Evolutionary conservation across 1,140 invertebrate genomes (phyloP), one percentile per base, ranked within the genome.

Genomic region (Choristoneura fumiferana): DNA sequence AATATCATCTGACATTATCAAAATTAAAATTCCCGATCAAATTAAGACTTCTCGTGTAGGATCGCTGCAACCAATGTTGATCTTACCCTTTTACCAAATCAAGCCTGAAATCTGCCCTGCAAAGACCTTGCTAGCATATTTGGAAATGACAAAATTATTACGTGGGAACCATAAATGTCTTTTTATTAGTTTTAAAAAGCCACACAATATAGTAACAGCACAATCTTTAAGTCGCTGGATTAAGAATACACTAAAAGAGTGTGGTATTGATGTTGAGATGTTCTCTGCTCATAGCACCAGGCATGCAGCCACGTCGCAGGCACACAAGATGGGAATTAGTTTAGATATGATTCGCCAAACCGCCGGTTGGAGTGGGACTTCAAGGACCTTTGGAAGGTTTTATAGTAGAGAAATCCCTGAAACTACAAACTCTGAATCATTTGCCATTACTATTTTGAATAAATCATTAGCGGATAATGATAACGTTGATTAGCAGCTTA

Each of bases 1-100:
- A n/a, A n/a, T n/a, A n/a, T n/a, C n/a, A n/a, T n/a, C n/a, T 5
- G 5, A 1, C 3, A 1, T 3, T 54, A 29, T 34, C 1, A n/a
- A 35, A 35, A 36, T 1, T 29, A 4, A 10, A 9, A 2, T 10
- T 37, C 5, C 8, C 1, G 53, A 54, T 14, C 3, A 8, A 1
- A 54, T 54, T 5, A 54, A 54, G 13, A 36, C 53, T 33, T 36
- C 53, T 1, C 10, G 53, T 1, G 33, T n/a, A 2, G 53, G 53
- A n/a, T 5, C 14, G 2, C 3, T 9, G 4, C 33, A 35, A 12
- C 53, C 53, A 4, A 36, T 6, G 1, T 34, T 54, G 18, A 29
- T 8, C 17, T 18, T 52, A 8, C 45, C 45, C 4, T 52, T 6
- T 52, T 52, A 10, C 10, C 2, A 9, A 5, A 18, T 29, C 4